These are phyloP conservation scores for Drosophila buzzatii DNA, from an alignment of 2,888 invertebrate genomes.

Conservation along the genomic window DNA sequence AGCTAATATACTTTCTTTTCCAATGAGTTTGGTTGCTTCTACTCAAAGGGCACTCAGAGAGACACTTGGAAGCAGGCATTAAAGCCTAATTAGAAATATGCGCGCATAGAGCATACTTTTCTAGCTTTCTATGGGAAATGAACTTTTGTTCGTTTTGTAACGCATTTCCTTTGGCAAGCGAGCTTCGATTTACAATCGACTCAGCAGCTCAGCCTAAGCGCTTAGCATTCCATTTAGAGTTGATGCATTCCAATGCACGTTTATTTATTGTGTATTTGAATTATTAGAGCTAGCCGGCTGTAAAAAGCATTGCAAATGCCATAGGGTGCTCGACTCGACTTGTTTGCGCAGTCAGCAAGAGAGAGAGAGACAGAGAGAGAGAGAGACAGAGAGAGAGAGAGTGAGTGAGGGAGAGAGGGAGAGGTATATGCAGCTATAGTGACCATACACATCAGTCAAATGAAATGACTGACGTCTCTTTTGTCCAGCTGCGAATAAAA, in stretches of 20 bases:
- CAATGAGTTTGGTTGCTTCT: too few species aligned
- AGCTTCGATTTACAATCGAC: conserved; percentile 30
- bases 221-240: conserved; percentile 3
- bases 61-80: too few species aligned
- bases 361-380: too few species aligned
- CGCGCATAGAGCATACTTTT: too few species aligned
- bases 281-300: conserved; percentile 65
- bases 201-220: conserved; percentile 10
- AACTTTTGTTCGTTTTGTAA: background rate
- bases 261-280: conserved; percentile 79
- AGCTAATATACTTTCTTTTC: too few species aligned
- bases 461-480: conserved; percentile 41
- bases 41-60: too few species aligned
- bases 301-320: conserved; percentile 49
- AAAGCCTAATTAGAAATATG: background rate
- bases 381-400: background rate
- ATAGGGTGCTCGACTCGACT: background rate
- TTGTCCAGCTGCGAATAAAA: conserved; percentile 48
- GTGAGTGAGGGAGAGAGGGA: background rate
- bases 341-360: background rate
- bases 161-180: conserved; percentile 12
- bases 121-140: background rate
- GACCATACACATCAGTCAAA: conserved; percentile 50
- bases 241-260: conserved; percentile 40
- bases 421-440: conserved; percentile 17